Evolutionary conservation across 2,888 invertebrate genomes (phyloP).

Genomic region (Merodon equestris): DNA sequence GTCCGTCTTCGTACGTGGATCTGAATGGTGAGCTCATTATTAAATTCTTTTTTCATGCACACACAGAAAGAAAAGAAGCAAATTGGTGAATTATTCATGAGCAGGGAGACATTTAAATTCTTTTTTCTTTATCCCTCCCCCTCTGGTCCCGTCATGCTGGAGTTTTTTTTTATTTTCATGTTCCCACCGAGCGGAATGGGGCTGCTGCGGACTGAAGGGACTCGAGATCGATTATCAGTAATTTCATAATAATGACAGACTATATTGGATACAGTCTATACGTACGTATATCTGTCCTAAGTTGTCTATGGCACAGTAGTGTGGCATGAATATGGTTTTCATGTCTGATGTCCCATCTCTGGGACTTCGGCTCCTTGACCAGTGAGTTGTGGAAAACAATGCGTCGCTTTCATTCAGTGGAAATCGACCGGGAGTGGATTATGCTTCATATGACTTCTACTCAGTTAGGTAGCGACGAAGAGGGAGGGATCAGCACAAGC

Average conservation of each 20-base stretch:
- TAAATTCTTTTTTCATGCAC: constrained; percentile 63
- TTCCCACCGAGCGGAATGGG: neutral
- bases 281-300: no score
- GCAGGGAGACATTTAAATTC: constrained; percentile 62
- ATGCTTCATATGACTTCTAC: constrained; percentile 31
- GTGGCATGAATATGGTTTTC: constrained; percentile 1
- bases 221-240: constrained; percentile 66
- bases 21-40: constrained; percentile 66
- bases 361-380: neutral
- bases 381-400: constrained; percentile 53
- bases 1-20: constrained; percentile 56
- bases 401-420: constrained; percentile 59
- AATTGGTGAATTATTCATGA: constrained; percentile 68
- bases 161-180: constrained; percentile 53
- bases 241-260: constrained; percentile 67
- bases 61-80: constrained; percentile 54
- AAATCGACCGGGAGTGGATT: constrained; percentile 51
- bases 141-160: constrained; percentile 47
- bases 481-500: constrained; percentile 9
- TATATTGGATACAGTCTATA: constrained; percentile 26
- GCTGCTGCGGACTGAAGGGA: constrained; percentile 23
- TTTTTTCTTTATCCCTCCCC: constrained; percentile 31
- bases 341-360: neutral
- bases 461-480: constrained; percentile 32
- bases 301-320: no score